Evolutionary conservation across 2,113 vertebrate species (phyloP).

Genomic region (Turdus rufiventris): DNA sequence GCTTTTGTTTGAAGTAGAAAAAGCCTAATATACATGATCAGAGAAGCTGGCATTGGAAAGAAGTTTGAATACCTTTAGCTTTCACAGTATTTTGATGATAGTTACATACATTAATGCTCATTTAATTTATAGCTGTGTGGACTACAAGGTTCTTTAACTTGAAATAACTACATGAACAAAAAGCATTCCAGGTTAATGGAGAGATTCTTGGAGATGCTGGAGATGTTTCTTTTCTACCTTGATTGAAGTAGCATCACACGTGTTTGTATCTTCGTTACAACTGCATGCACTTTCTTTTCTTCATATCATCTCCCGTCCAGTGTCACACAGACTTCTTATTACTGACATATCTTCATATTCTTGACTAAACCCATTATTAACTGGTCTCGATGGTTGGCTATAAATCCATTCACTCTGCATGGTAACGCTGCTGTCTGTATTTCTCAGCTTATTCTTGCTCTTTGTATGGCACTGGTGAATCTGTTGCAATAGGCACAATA

Average conservation of each 20-base stretch:
- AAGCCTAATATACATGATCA: rapidly evolving
- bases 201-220: no score
- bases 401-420: constrained; percentile 1
- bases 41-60: neutral
- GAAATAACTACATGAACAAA: neutral
- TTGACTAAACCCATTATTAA: neutral
- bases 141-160: neutral
- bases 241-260: neutral
- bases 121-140: neutral
- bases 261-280: neutral
- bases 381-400: neutral
- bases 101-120: neutral
- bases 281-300: neutral
- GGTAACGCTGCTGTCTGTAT: neutral
- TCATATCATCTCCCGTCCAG: neutral
- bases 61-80: neutral
- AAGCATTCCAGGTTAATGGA: neutral
- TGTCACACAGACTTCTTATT: neutral
- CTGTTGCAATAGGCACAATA: neutral
- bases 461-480: neutral
- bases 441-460: neutral
- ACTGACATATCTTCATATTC: constrained; percentile 8
- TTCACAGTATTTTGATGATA: neutral
- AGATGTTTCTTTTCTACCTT: neutral
- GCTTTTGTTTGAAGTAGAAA: neutral